Percentiles rank a stretch among this genome's conserved stretches.
Evolutionary conservation across 1,140 invertebrate species (phyloP).

Genomic region (Heterodera schachtii): DNA sequence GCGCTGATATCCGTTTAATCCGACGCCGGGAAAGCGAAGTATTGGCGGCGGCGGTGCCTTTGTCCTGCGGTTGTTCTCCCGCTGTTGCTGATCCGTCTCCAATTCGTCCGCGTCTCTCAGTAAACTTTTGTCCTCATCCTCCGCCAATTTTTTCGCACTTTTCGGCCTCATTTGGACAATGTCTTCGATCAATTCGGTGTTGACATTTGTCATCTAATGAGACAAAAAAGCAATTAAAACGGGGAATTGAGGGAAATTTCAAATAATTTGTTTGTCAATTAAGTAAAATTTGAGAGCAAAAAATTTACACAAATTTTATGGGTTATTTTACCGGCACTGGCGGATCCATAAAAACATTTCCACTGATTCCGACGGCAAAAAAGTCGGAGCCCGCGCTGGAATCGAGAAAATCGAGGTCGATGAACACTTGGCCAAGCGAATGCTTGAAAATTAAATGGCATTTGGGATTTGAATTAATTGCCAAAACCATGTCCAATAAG

Average conservation of each 20-base stretch:
- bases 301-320: neutral
- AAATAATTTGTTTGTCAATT: neutral
- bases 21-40: slow-evolving; percentile 38
- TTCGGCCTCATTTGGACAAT: neutral
- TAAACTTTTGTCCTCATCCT: slow-evolving; percentile 10
- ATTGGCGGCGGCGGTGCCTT: neutral
- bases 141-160: neutral
- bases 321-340: slow-evolving; percentile 13
- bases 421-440: slow-evolving; percentile 39
- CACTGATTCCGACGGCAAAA: slow-evolving; percentile 44
- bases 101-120: neutral
- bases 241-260: neutral
- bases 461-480: neutral
- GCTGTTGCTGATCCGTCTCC: neutral
- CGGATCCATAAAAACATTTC: slow-evolving; percentile 34
- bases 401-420: slow-evolving; percentile 52
- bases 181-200: neutral
- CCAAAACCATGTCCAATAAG: slow-evolving; percentile 39
- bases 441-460: neutral
- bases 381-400: slow-evolving; percentile 41
- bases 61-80: neutral
- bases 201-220: too few species aligned
- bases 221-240: too few species aligned
- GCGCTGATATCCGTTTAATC: neutral
- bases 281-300: neutral